A percentile compares a stretch with the other conserved stretches of the same genome.
Evolutionary conservation across 2,888 invertebrate species (phyloP).

Genomic region (Deroplatys truncata): DNA sequence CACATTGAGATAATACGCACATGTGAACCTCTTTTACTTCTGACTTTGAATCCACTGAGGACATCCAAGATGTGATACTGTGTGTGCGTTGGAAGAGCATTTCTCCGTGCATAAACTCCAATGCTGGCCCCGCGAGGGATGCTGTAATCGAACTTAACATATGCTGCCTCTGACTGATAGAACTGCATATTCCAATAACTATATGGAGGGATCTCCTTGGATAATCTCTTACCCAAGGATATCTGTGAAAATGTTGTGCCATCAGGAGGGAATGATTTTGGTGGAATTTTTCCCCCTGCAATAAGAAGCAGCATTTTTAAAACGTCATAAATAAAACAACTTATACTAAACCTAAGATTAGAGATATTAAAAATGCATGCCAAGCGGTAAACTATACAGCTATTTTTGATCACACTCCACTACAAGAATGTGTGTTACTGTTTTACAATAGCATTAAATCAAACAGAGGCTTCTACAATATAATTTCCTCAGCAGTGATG

Average conservation of each 20-base stretch:
- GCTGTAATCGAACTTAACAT: constrained; percentile 91
- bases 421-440: neutral
- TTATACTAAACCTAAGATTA: neutral
- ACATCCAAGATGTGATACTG: constrained; percentile 95
- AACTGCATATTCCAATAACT: constrained; percentile 98
- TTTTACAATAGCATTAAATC: neutral
- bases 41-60: constrained; percentile 82
- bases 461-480: neutral
- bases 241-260: constrained; percentile 90
- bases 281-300: constrained; percentile 80
- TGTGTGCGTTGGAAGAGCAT: constrained; percentile 92
- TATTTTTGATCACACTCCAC: neutral
- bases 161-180: constrained; percentile 89
- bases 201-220: constrained; percentile 86
- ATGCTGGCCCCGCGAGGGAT: constrained; percentile 88
- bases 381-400: neutral
- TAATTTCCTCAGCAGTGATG: neutral
- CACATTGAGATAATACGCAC: constrained; percentile 53
- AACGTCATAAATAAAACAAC: neutral
- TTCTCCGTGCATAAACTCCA: constrained; percentile 91
- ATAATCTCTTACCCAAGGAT: constrained; percentile 78
- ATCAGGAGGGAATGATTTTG: constrained; percentile 87
- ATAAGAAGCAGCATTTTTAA: constrained; percentile 25
- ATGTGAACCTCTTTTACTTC: constrained; percentile 79
- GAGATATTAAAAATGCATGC: neutral